phyloP scores from a whole-genome alignment of 2,888 invertebrate genomes.

The Melinopterus prodromus region DNA sequence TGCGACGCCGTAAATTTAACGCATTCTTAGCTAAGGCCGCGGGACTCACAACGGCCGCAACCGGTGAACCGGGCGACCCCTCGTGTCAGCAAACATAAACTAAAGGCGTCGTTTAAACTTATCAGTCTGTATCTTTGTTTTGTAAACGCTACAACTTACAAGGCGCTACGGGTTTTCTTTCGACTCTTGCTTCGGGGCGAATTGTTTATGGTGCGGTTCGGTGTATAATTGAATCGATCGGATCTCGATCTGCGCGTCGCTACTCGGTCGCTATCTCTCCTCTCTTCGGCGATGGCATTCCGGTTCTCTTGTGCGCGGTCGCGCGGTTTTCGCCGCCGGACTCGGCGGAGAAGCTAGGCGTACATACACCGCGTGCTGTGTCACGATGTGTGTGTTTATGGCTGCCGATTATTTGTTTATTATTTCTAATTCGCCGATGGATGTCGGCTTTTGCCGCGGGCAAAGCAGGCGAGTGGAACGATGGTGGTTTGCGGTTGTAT shows the following conservation, averaged over 20 bases:
- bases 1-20: constrained; percentile 36
- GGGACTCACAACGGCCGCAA: constrained; percentile 43
- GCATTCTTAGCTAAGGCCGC: constrained; percentile 31
- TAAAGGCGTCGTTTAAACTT: constrained; percentile 46
- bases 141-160: constrained; percentile 48
- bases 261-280: constrained; percentile 13
- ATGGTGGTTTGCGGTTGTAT: background rate
- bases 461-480: background rate
- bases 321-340: background rate
- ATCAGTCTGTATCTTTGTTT: constrained; percentile 46
- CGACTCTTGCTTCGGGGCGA: constrained; percentile 33
- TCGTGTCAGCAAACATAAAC: constrained; percentile 44
- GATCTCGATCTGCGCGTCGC: constrained; percentile 16
- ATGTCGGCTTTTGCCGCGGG: background rate
- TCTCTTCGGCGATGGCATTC: constrained; percentile 14
- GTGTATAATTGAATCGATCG: constrained; percentile 38
- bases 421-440: constrained; percentile 4
- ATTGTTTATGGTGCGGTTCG: constrained; percentile 42
- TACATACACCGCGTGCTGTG: background rate
- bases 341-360: background rate
- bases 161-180: constrained; percentile 45
- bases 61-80: constrained; percentile 44
- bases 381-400: background rate
- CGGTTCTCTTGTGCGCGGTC: constrained; percentile 9
- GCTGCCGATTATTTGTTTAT: background rate